Conservation (phyloP, 2,888 invertebrate genomes). For the Drosophila leonis region DNA sequence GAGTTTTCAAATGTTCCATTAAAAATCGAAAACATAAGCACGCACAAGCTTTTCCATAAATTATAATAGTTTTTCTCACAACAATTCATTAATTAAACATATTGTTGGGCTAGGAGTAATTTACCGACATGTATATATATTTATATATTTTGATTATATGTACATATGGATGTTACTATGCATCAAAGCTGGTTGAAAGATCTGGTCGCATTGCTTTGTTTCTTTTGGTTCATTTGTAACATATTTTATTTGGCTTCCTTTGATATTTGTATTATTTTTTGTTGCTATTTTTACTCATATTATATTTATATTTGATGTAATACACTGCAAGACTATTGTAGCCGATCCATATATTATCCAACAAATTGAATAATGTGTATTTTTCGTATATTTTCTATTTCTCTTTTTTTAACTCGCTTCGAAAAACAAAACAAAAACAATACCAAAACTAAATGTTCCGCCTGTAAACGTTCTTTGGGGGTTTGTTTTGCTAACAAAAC, state of each 20-base stretch:
- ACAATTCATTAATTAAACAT: slow-evolving; percentile 22
- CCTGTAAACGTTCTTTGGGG: slow-evolving; percentile 83
- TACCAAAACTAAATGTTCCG: slow-evolving; percentile 75
- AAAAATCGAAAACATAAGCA: slow-evolving; percentile 25
- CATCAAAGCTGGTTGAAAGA: slow-evolving; percentile 18
- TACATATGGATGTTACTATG: slow-evolving; percentile 21
- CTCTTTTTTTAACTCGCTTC: slow-evolving; percentile 85
- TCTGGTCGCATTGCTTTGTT: slow-evolving; percentile 42
- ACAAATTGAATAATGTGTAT: slow-evolving; percentile 82
- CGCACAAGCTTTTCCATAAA: slow-evolving; percentile 35
- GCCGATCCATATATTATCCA: slow-evolving; percentile 64
- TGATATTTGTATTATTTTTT: slow-evolving; percentile 29
- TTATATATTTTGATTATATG: slow-evolving; percentile 6
- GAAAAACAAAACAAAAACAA: slow-evolving; percentile 58
- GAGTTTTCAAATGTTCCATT: slow-evolving; percentile 18
- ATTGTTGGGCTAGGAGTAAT: slow-evolving; percentile 32
- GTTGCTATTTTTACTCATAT: slow-evolving; percentile 56
- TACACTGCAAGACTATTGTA: slow-evolving; percentile 62
- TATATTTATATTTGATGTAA: slow-evolving; percentile 42
- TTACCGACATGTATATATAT: slow-evolving; percentile 13
- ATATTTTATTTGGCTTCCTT: slow-evolving; percentile 33
- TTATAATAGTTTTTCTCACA: slow-evolving; percentile 20
- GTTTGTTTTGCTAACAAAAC: slow-evolving; percentile 81
- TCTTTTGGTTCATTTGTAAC: slow-evolving; percentile 36
- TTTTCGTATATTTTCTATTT: slow-evolving; percentile 85